phyloP scores from a whole-genome alignment of 2,888 invertebrate genomes.

The Eurytoma adleriae region DNA sequence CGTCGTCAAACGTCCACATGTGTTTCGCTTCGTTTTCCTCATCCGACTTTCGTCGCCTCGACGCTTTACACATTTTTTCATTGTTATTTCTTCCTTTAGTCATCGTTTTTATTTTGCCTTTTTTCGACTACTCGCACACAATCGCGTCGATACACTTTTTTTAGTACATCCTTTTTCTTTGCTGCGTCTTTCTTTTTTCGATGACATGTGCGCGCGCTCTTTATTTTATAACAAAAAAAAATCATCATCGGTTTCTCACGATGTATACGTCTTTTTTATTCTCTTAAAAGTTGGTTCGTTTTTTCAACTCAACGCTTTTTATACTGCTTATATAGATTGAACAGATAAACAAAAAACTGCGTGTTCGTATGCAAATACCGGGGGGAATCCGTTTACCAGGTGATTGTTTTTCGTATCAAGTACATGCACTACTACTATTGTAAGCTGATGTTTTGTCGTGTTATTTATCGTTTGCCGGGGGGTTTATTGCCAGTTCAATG shows the following conservation, averaged over 20 bases:
- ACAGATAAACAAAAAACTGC: conserved; percentile 37
- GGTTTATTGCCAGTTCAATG: conserved; percentile 37
- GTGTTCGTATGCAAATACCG: conserved; percentile 43
- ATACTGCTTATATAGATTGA: conserved; percentile 20
- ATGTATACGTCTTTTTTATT: conserved; percentile 46
- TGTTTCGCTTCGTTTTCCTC: conserved; percentile 16
- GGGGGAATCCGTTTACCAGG: conserved; percentile 47
- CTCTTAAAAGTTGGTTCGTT: too few species aligned
- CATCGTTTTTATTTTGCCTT: conserved; percentile 22
- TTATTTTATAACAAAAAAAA: conserved; percentile 32
- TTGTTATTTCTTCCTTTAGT: conserved; percentile 30
- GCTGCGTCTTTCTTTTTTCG: conserved; percentile 38
- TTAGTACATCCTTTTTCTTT: conserved; percentile 40
- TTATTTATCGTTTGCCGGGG: conserved; percentile 54
- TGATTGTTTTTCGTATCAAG: conserved; percentile 37
- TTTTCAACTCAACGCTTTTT: conserved; percentile 35
- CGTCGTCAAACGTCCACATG: conserved; percentile 41
- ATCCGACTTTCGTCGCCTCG: conserved; percentile 42
- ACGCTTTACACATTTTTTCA: background rate
- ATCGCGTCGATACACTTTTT: conserved; percentile 40
- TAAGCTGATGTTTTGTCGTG: conserved; percentile 36
- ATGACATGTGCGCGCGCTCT: conserved; percentile 42
- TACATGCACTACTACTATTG: conserved; percentile 41
- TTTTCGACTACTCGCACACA: conserved; percentile 44
- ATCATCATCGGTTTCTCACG: conserved; percentile 46